Evolutionary conservation across 2,797 vertebrate genomes (phyloP).

Genomic region (Limosa lapponica): DNA sequence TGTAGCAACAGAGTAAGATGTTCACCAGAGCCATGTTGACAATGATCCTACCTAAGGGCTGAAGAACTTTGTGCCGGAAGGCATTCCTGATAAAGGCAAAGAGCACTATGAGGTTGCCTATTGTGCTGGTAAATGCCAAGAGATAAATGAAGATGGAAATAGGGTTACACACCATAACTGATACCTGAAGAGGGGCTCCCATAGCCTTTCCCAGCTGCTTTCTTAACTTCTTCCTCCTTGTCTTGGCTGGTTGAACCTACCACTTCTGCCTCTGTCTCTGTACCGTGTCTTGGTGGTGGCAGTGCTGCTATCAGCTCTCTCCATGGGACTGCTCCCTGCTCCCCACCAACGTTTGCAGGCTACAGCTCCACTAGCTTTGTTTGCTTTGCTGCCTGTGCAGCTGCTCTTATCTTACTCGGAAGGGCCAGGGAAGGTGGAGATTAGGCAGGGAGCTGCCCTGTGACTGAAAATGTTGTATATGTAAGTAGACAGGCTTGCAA

Average conservation of each 20-base stretch:
- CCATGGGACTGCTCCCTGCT: neutral
- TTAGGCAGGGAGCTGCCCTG: neutral
- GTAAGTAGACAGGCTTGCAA: neutral
- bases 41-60: conserved; percentile 5
- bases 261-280: neutral
- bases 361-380: neutral
- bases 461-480: too few relatives aligned
- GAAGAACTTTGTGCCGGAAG: neutral
- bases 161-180: neutral
- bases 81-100: conserved; percentile 33
- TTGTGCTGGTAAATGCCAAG: neutral
- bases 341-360: neutral
- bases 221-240: neutral
- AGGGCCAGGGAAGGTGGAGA: neutral
- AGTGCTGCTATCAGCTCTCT: neutral
- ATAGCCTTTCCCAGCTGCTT: neutral
- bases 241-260: neutral
- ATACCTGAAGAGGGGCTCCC: neutral
- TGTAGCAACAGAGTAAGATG: conserved; percentile 29
- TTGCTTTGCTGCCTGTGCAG: neutral
- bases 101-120: neutral
- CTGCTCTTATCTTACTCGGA: neutral
- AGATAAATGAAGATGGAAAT: conserved; percentile 1
- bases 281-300: rapidly evolving
- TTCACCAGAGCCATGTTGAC: conserved; percentile 28